These are phyloP conservation scores for Leptoteleia sp. DNA, from an alignment of 1,140 invertebrate genomes.

Conservation along the genomic window DNA sequence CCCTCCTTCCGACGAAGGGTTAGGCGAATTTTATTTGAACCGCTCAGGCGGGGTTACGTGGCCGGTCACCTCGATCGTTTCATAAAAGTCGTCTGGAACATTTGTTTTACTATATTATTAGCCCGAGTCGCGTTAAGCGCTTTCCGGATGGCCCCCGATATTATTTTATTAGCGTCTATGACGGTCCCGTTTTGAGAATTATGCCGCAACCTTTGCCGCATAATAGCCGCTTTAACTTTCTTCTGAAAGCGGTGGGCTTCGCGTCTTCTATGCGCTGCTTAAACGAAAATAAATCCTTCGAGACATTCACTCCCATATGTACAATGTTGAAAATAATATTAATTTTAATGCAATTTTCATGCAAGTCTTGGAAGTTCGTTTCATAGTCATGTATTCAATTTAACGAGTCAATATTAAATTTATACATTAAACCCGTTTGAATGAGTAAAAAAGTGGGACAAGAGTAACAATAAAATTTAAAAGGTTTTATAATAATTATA, in stretches of 20 bases:
- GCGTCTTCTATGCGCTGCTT: slow-evolving; percentile 2
- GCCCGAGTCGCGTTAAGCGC: slow-evolving; percentile 52
- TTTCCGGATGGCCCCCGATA: slow-evolving; percentile 65
- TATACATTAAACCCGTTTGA: no score
- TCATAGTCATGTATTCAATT: no score
- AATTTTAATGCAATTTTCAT: no score
- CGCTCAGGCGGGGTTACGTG: slow-evolving; percentile 57
- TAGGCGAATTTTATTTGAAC: slow-evolving; percentile 71
- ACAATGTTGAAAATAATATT: no score
- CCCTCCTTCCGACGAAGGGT: slow-evolving; percentile 52
- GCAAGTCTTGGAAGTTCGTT: no score
- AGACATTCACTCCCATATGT: no score
- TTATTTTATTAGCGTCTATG: slow-evolving; percentile 75
- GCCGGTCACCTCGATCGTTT: slow-evolving; percentile 69
- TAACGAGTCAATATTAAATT: no score
- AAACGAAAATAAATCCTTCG: not conserved
- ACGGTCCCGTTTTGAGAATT: slow-evolving; percentile 60
- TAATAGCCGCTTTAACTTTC: slow-evolving; percentile 36
- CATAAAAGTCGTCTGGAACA: slow-evolving; percentile 79
- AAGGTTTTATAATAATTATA: no score
- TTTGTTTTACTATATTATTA: slow-evolving; percentile 76
- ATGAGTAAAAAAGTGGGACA: no score
- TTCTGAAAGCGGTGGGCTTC: slow-evolving; percentile 7
- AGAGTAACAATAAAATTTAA: no score
- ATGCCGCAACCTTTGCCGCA: slow-evolving; percentile 44